phyloP scores from a whole-genome alignment of 2,113 vertebrate species.

The Taurulus bubalis region DNA sequence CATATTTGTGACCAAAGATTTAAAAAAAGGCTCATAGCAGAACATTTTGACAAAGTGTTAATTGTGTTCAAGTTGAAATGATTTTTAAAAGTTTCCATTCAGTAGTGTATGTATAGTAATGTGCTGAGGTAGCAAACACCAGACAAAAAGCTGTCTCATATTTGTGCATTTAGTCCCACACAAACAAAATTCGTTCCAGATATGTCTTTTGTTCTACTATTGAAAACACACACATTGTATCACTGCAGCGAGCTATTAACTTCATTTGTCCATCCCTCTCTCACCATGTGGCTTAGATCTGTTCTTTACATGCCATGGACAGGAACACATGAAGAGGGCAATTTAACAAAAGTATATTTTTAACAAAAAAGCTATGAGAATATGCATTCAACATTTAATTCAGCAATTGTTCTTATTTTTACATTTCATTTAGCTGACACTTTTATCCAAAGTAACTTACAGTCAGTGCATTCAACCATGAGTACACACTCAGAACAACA shows the following conservation, averaged over 20 bases:
- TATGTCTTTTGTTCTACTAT: conserved; percentile 28
- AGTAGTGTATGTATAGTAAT: neutral
- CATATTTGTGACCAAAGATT: neutral
- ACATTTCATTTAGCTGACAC: no score
- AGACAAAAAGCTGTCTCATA: neutral
- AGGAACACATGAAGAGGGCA: neutral
- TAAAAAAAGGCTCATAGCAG: neutral
- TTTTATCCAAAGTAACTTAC: no score
- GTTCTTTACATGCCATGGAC: conserved; percentile 8
- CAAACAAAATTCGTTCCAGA: conserved; percentile 21
- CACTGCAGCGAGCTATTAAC: conserved; percentile 4
- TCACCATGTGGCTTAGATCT: conserved; percentile 29
- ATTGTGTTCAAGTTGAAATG: neutral
- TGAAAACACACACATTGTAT: conserved; percentile 38
- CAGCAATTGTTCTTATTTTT: neutral
- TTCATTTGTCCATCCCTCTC: conserved; percentile 14
- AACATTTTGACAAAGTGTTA: neutral
- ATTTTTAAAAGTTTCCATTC: neutral
- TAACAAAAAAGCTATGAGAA: neutral
- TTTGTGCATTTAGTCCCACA: neutral
- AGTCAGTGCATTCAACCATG: no score
- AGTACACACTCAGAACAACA: no score
- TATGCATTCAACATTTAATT: neutral
- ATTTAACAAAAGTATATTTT: neutral
- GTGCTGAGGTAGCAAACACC: neutral